Percentiles rank a stretch among this genome's conserved stretches.
Conservation (phyloP, 2,888 invertebrate genomes). For the Eilema depressum region DNA sequence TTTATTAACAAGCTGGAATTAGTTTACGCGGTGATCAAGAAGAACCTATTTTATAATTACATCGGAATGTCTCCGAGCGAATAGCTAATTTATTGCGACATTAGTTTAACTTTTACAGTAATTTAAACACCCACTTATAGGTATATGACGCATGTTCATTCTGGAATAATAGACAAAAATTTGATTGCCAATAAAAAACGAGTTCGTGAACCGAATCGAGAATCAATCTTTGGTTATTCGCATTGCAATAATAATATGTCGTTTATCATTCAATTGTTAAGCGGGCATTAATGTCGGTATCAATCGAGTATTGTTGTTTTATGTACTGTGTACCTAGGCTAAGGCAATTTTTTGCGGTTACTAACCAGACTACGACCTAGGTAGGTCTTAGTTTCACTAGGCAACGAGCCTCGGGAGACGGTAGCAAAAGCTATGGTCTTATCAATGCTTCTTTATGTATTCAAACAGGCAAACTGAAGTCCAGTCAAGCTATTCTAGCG, state of each 20-base stretch:
- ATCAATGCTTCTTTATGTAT: neutral
- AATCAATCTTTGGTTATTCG: slow-evolving; percentile 61
- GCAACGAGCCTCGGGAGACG: neutral
- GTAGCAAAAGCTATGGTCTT: neutral
- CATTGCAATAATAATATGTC: slow-evolving; percentile 69
- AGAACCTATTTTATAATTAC: slow-evolving; percentile 35
- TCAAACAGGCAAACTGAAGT: neutral
- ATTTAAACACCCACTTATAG: slow-evolving; percentile 26
- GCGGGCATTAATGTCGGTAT: slow-evolving; percentile 69
- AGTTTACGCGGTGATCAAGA: slow-evolving; percentile 39
- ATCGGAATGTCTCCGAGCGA: slow-evolving; percentile 30
- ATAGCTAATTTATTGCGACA: slow-evolving; percentile 32
- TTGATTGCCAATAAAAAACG: slow-evolving; percentile 66
- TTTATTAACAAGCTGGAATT: slow-evolving; percentile 41
- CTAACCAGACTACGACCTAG: slow-evolving; percentile 45
- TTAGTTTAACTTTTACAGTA: slow-evolving; percentile 33
- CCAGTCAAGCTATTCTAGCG: neutral
- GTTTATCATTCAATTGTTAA: slow-evolving; percentile 80
- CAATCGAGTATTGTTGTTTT: slow-evolving; percentile 68
- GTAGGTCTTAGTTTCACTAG: neutral
- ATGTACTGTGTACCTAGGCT: slow-evolving; percentile 43
- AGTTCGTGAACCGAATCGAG: slow-evolving; percentile 65
- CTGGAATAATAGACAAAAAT: slow-evolving; percentile 48
- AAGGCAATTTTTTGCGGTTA: slow-evolving; percentile 53
- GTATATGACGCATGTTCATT: slow-evolving; percentile 37